Conservation (phyloP, 2,888 invertebrate genomes). For the Anthrax anthrax region DNA sequence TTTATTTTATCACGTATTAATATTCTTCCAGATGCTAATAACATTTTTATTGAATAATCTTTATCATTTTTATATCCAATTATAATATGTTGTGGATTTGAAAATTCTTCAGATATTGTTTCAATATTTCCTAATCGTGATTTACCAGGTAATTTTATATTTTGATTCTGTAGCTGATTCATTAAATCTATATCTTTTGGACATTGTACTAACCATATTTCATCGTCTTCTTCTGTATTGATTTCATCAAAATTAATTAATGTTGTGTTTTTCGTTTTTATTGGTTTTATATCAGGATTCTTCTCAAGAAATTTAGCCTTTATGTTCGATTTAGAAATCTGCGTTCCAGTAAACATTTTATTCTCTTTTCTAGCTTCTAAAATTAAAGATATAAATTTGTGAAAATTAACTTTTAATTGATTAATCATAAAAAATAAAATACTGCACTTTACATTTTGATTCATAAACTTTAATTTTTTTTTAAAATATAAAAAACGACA, state of each 20-base stretch:
- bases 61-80: neutral
- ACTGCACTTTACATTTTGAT: no score
- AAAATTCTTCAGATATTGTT: neutral
- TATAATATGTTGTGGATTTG: neutral
- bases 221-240: neutral
- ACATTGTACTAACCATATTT: slow-evolving; percentile 3
- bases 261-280: no score
- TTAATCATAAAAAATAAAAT: no score
- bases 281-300: no score
- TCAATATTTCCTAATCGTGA: neutral
- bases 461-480: no score
- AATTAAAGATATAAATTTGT: no score
- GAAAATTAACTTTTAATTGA: no score
- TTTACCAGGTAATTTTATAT: slow-evolving; percentile 3
- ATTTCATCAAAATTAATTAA: neutral
- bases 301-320: no score
- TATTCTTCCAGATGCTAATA: slow-evolving; percentile 1
- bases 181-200: neutral
- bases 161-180: neutral
- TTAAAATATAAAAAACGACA: no score
- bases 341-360: no score
- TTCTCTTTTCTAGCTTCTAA: no score
- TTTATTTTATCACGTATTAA: slow-evolving; percentile 1
- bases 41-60: neutral
- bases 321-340: no score